These are phyloP conservation scores for Macaca nemestrina DNA, from an alignment of 2,113 vertebrate species.

Conservation along the genomic window DNA sequence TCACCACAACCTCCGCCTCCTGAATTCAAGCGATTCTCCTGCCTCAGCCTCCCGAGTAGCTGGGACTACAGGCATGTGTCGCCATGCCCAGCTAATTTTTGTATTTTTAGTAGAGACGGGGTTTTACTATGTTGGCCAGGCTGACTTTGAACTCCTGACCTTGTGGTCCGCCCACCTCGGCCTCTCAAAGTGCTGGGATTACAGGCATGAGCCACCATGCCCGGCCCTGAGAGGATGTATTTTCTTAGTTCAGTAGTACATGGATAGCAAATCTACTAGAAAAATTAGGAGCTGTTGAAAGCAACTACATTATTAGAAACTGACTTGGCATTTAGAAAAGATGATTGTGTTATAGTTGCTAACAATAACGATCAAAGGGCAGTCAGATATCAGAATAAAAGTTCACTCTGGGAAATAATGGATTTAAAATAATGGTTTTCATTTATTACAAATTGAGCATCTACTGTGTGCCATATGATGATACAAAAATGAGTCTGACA, in stretches of 20 bases:
- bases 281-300: slow-evolving; percentile 6
- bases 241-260: not conserved
- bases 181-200: too few relatives aligned
- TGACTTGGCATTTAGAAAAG: slow-evolving; percentile 17
- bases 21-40: too few relatives aligned
- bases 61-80: too few relatives aligned
- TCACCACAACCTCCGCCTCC: too few relatives aligned
- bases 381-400: not conserved
- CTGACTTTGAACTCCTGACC: too few relatives aligned
- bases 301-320: not conserved
- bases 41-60: too few relatives aligned
- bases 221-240: not conserved
- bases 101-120: too few relatives aligned
- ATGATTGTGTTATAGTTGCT: slow-evolving; percentile 16
- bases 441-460: not conserved
- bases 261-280: not conserved
- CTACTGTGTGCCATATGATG: not conserved
- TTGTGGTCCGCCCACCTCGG: too few relatives aligned
- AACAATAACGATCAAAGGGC: not conserved
- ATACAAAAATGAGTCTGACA: not conserved
- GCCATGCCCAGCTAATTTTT: too few relatives aligned
- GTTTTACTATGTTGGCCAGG: too few relatives aligned
- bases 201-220: too few relatives aligned
- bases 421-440: slow-evolving; percentile 17
- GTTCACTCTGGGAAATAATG: not conserved